phyloP scores from a whole-genome alignment of 2,888 invertebrate genomes.

The Tupiocoris notatus region DNA sequence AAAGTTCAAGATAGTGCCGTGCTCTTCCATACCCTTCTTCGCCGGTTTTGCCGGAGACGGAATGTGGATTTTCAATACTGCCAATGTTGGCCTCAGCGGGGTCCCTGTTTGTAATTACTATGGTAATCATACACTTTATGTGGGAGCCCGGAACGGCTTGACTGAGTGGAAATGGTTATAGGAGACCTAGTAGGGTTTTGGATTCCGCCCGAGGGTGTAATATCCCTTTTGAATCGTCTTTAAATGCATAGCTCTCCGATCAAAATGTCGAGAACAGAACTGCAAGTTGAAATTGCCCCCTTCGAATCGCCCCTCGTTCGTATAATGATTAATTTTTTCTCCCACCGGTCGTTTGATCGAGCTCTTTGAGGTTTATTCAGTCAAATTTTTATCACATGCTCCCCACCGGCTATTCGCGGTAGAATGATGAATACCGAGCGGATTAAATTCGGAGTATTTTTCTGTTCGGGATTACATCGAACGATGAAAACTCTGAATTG shows the following conservation, averaged over 20 bases:
- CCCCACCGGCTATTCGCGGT: too few relatives aligned
- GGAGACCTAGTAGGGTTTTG: conserved; percentile 1
- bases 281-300: not conserved
- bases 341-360: not conserved
- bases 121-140: conserved; percentile 40
- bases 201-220: conserved; percentile 7
- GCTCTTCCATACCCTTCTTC: not conserved
- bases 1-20: not conserved
- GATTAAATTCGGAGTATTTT: too few relatives aligned
- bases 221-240: not conserved
- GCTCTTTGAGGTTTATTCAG: too few relatives aligned
- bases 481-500: too few relatives aligned
- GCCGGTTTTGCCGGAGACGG: conserved; percentile 9
- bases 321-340: not conserved
- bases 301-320: not conserved
- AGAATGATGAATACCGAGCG: too few relatives aligned
- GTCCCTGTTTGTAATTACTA: conserved; percentile 42
- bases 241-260: not conserved
- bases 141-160: not conserved
- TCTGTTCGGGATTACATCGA: too few relatives aligned
- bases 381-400: too few relatives aligned
- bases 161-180: not conserved
- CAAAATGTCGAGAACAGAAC: conserved; percentile 8
- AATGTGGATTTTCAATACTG: conserved; percentile 28
- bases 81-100: not conserved